A percentile compares a stretch with the other conserved stretches of the same genome.
Evolutionary conservation across 1,140 invertebrate species (phyloP).

Genomic region (Mizuhopecten yessoensis): DNA sequence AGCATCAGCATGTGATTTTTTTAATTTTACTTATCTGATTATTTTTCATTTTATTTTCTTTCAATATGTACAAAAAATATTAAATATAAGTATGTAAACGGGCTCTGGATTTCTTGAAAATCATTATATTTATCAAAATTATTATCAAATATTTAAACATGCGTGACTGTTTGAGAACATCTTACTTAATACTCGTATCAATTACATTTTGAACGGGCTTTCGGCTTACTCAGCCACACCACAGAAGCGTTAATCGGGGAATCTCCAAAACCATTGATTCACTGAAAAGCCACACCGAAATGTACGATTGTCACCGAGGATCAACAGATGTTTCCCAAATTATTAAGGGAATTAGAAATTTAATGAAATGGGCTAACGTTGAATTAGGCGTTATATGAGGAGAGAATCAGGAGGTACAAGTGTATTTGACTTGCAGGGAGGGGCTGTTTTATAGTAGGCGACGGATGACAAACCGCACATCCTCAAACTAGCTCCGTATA

Average conservation of each 20-base stretch:
- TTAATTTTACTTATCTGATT: neutral
- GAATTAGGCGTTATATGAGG: neutral
- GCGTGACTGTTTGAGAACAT: neutral
- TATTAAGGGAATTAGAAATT: conserved; percentile 21
- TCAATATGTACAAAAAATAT: neutral
- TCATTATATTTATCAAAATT: neutral
- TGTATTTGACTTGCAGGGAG: neutral
- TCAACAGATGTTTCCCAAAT: conserved; percentile 17
- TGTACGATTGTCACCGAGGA: neutral
- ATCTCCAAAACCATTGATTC: neutral
- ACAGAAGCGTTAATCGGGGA: neutral
- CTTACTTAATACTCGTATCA: neutral
- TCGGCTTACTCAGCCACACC: neutral
- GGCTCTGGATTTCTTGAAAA: neutral
- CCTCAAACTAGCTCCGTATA: neutral
- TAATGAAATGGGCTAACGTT: conserved; percentile 16
- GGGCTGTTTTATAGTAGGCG: neutral
- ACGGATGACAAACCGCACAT: neutral
- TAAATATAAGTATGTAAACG: neutral
- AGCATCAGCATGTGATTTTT: too few relatives aligned
- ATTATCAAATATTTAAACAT: conserved; percentile 1
- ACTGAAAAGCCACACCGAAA: neutral
- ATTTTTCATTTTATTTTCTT: neutral
- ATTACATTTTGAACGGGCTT: neutral
- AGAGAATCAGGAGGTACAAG: too few relatives aligned